phyloP scores from a whole-genome alignment of 2,888 invertebrate species.

The Phalera bucephala region DNA sequence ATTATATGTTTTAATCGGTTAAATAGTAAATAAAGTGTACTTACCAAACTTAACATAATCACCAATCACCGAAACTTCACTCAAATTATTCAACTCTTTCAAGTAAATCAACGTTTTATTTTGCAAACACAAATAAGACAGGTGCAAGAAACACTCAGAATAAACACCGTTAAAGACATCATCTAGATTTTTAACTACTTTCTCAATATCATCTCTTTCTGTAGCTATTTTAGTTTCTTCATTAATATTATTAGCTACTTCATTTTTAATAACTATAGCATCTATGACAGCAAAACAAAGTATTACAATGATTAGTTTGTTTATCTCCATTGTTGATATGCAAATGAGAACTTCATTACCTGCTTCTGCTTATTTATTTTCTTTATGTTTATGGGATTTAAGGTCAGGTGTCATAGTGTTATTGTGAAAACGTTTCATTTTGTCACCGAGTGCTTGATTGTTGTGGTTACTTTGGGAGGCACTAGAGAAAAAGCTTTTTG shows the following conservation, averaged over 20 bases:
- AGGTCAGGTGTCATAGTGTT: slow-evolving; percentile 56
- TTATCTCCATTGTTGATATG: slow-evolving; percentile 46
- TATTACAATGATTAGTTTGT: slow-evolving; percentile 34
- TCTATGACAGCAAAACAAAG: slow-evolving; percentile 30
- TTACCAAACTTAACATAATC: slow-evolving; percentile 81
- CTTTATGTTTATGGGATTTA: slow-evolving; percentile 58
- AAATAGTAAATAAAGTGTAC: slow-evolving; percentile 19
- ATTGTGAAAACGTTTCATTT: slow-evolving; percentile 62
- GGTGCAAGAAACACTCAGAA: slow-evolving; percentile 77
- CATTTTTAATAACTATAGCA: slow-evolving; percentile 28
- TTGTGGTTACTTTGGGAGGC: slow-evolving; percentile 31
- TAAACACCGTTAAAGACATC: slow-evolving; percentile 79
- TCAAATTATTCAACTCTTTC: slow-evolving; percentile 75
- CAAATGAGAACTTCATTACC: slow-evolving; percentile 55
- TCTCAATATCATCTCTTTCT: slow-evolving; percentile 19
- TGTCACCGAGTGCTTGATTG: slow-evolving; percentile 24
- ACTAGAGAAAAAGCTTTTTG: slow-evolving; percentile 20
- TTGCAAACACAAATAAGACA: slow-evolving; percentile 83
- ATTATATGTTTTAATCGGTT: too few relatives aligned
- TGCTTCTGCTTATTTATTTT: slow-evolving; percentile 66
- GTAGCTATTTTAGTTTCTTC: slow-evolving; percentile 12
- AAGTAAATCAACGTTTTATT: slow-evolving; percentile 82
- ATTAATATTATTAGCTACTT: slow-evolving; percentile 11
- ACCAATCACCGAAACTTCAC: slow-evolving; percentile 81
- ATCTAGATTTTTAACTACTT: slow-evolving; percentile 33